Evolutionary conservation across 2,113 vertebrate species (phyloP).

Genomic region (Onychostoma macrolepis): DNA sequence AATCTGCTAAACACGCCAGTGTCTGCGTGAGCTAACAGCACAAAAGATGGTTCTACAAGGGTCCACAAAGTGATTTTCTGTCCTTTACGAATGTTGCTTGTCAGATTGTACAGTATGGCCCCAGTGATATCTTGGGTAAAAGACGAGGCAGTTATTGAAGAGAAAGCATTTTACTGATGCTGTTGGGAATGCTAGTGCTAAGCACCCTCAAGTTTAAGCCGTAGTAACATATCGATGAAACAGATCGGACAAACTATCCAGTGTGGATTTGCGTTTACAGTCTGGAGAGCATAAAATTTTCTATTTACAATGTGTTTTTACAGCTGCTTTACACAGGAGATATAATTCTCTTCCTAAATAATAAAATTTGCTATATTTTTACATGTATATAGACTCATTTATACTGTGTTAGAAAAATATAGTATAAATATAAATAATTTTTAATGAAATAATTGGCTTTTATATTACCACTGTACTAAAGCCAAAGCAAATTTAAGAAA

Average conservation of each 20-base stretch:
- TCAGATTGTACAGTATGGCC: background rate
- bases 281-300: too few relatives aligned
- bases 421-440: background rate
- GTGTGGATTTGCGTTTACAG: too few relatives aligned
- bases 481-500: background rate
- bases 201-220: too few relatives aligned
- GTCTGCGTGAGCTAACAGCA: background rate
- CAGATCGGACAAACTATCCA: too few relatives aligned
- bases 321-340: background rate
- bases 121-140: background rate
- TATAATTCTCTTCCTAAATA: background rate
- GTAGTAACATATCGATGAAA: too few relatives aligned
- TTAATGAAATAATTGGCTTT: background rate
- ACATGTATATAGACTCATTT: too few relatives aligned
- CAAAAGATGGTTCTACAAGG: background rate
- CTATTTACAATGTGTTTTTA: too few relatives aligned
- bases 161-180: too few relatives aligned
- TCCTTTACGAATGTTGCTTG: background rate
- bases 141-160: background rate
- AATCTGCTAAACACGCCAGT: slow-evolving; percentile 21
- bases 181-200: too few relatives aligned
- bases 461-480: background rate
- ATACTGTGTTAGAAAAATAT: background rate
- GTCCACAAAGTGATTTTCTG: background rate
- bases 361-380: background rate